Evolutionary conservation across 2,797 vertebrate genomes (phyloP).

Genomic region (Sebastolobus alascanus): DNA sequence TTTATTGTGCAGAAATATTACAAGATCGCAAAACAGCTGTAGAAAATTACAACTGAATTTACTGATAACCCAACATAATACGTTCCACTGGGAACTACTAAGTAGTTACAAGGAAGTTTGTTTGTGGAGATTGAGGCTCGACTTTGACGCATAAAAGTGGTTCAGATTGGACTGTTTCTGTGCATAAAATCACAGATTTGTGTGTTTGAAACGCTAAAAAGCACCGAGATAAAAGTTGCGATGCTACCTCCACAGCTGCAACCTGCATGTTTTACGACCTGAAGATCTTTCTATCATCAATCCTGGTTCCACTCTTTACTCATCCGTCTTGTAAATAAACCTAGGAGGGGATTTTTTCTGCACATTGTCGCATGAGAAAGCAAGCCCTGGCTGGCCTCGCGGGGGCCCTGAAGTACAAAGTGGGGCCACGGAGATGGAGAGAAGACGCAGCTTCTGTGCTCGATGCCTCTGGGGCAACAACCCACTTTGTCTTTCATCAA

Average conservation of each 20-base stretch:
- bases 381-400: constrained; percentile 52
- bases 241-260: neutral
- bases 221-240: neutral
- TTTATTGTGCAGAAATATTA: neutral
- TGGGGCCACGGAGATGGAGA: constrained; percentile 19
- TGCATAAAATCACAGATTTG: neutral
- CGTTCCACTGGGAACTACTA: neutral
- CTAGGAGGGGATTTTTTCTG: constrained; percentile 8
- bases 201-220: neutral
- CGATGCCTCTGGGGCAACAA: constrained; percentile 32
- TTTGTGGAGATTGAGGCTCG: neutral
- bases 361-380: constrained; percentile 20
- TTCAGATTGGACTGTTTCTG: neutral
- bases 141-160: neutral
- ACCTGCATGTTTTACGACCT: constrained; percentile 3
- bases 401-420: constrained; percentile 32
- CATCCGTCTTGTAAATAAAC: constrained; percentile 19
- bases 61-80: neutral
- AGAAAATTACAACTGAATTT: neutral
- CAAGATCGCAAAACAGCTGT: too few species aligned
- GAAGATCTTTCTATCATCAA: constrained; percentile 2
- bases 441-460: constrained; percentile 6
- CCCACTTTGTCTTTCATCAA: constrained; percentile 49
- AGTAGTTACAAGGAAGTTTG: neutral
- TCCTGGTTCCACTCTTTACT: constrained; percentile 17